phyloP scores from a whole-genome alignment of 2,888 invertebrate genomes.

The Hylaea fasciaria region DNA sequence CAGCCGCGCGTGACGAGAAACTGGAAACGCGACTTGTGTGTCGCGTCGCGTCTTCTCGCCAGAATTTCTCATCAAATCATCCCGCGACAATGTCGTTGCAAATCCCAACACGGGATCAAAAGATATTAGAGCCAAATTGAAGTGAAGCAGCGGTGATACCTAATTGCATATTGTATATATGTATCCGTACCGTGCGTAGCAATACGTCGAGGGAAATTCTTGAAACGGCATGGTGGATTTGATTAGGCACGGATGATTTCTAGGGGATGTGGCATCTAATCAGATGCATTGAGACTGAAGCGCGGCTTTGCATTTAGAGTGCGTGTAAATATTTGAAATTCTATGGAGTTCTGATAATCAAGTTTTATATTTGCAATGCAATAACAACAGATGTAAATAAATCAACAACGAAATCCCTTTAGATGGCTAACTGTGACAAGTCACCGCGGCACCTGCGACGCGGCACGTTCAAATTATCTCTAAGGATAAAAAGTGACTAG shows the following conservation, averaged over 20 bases:
- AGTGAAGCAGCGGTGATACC: slow-evolving; percentile 63
- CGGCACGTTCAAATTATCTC: slow-evolving; percentile 72
- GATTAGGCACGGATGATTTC: slow-evolving; percentile 34
- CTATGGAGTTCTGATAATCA: background rate
- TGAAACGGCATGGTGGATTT: slow-evolving; percentile 29
- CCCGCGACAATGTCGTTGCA: slow-evolving; percentile 79
- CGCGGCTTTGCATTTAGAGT: slow-evolving; percentile 3
- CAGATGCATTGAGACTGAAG: slow-evolving; percentile 15
- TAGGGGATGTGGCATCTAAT: slow-evolving; percentile 18
- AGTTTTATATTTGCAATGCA: background rate
- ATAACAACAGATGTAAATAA: background rate
- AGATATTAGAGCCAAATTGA: slow-evolving; percentile 80
- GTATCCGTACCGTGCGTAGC: slow-evolving; percentile 35
- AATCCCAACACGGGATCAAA: slow-evolving; percentile 80
- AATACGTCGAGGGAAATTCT: slow-evolving; percentile 40
- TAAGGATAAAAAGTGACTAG: slow-evolving; percentile 78
- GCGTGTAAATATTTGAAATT: background rate
- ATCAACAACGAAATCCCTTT: slow-evolving; percentile 36
- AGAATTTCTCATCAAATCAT: slow-evolving; percentile 82
- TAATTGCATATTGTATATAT: slow-evolving; percentile 58
- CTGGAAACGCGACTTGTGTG: slow-evolving; percentile 77
- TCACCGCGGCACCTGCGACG: slow-evolving; percentile 71
- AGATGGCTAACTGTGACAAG: slow-evolving; percentile 66
- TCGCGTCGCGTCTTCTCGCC: slow-evolving; percentile 72
- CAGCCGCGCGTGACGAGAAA: slow-evolving; percentile 82